Evolutionary conservation across 2,888 invertebrate species (phyloP).

Genomic region (Empis livida): DNA sequence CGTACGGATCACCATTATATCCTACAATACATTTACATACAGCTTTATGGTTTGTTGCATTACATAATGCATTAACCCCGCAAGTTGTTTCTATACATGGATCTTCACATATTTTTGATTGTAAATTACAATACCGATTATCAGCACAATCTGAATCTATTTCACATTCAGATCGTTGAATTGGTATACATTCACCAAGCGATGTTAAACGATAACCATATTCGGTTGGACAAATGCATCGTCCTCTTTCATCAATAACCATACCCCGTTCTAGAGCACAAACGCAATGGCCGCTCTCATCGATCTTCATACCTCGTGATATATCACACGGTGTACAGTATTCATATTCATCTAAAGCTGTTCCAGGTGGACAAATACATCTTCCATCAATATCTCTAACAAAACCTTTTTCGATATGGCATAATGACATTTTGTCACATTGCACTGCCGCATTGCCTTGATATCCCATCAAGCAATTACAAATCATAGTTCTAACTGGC

Average conservation of each 20-base stretch:
- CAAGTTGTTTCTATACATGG: slow-evolving; percentile 59
- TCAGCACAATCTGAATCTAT: slow-evolving; percentile 63
- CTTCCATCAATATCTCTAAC: slow-evolving; percentile 47
- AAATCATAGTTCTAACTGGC: slow-evolving; percentile 78
- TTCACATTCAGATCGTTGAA: slow-evolving; percentile 46
- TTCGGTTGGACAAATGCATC: slow-evolving; percentile 61
- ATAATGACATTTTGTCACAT: slow-evolving; percentile 57
- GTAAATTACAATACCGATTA: slow-evolving; percentile 56
- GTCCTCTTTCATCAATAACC: slow-evolving; percentile 60
- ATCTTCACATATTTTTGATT: slow-evolving; percentile 60
- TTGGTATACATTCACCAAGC: slow-evolving; percentile 46
- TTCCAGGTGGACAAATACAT: slow-evolving; percentile 64
- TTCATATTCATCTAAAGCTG: slow-evolving; percentile 61
- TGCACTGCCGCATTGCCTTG: slow-evolving; percentile 75
- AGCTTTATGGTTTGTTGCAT: slow-evolving; percentile 61
- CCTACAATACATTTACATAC: slow-evolving; percentile 66
- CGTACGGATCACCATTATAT: slow-evolving; percentile 62
- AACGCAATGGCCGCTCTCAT: slow-evolving; percentile 65
- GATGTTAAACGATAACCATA: slow-evolving; percentile 50
- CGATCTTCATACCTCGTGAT: slow-evolving; percentile 60
- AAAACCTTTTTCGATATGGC: slow-evolving; percentile 55
- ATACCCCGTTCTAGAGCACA: slow-evolving; percentile 69
- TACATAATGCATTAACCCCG: slow-evolving; percentile 64
- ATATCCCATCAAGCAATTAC: slow-evolving; percentile 74
- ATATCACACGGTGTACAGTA: slow-evolving; percentile 62